These are phyloP conservation scores for Drosophila kurseongensis DNA, from an alignment of 1,140 invertebrate genomes.

Conservation along the genomic window DNA sequence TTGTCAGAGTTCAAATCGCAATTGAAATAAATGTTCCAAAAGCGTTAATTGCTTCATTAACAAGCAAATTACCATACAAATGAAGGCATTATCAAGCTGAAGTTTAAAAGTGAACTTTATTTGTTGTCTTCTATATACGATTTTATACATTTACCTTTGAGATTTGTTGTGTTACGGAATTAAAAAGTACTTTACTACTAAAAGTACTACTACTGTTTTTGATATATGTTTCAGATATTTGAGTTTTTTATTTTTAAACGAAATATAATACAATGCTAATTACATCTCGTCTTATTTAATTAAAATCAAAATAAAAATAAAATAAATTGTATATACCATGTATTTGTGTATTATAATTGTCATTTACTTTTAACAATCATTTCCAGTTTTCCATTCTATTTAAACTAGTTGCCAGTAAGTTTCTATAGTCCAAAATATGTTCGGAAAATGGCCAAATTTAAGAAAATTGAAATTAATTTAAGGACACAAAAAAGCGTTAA, in stretches of 20 bases:
- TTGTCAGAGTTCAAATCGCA: conserved; percentile 41
- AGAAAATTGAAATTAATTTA: conserved; percentile 60
- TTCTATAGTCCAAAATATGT: not conserved
- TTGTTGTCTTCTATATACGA: not conserved
- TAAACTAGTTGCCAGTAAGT: not conserved
- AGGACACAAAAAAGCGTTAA: conserved; percentile 59
- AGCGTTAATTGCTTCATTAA: conserved; percentile 51
- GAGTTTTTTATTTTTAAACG: too few relatives aligned
- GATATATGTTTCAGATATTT: too few relatives aligned
- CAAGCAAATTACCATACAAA: conserved; percentile 29
- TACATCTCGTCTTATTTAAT: too few relatives aligned
- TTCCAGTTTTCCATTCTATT: not conserved
- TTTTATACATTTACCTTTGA: too few relatives aligned
- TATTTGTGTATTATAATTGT: too few relatives aligned
- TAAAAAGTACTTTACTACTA: too few relatives aligned
- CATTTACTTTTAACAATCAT: too few relatives aligned
- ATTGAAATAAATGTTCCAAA: conserved; percentile 47
- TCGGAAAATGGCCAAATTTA: not conserved
- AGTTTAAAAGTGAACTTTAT: not conserved
- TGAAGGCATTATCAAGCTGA: not conserved
- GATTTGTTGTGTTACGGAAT: too few relatives aligned
- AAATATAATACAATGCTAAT: too few relatives aligned
- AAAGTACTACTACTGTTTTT: too few relatives aligned
- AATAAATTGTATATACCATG: too few relatives aligned
- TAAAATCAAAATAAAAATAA: too few relatives aligned